Evolutionary conservation across 2,113 vertebrate genomes (phyloP).

Genomic region (Nestor notabilis): DNA sequence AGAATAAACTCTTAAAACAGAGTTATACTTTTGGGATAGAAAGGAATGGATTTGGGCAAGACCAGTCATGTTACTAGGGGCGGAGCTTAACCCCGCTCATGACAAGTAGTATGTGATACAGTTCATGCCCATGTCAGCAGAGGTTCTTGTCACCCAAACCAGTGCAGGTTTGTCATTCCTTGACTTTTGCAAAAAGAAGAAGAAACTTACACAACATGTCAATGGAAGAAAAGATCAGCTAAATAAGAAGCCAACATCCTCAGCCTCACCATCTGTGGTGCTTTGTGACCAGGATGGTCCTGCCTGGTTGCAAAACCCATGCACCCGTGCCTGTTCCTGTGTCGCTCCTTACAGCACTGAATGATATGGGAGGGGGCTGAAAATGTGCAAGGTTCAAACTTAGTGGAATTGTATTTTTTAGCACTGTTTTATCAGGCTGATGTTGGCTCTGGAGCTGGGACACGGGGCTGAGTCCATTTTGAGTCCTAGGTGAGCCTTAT

Average conservation of each 20-base stretch:
- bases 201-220: rapidly evolving
- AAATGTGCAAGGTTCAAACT: background rate
- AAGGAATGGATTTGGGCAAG: background rate
- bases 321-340: background rate
- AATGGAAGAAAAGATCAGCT: background rate
- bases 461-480: background rate
- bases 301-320: background rate
- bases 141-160: background rate
- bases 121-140: background rate
- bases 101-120: background rate
- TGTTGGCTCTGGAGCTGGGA: background rate
- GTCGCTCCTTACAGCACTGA: background rate
- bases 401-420: background rate
- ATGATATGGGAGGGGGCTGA: background rate
- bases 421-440: background rate
- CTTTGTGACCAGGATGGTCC: background rate
- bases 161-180: background rate
- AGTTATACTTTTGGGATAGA: background rate
- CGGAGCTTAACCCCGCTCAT: background rate
- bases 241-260: background rate
- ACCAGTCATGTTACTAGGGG: background rate
- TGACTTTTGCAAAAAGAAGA: background rate
- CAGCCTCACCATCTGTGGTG: background rate
- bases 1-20: background rate
- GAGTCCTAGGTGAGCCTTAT: background rate